Percentiles rank a stretch among this genome's conserved stretches.
These are phyloP conservation scores for Paralvinella palmiformis DNA, from an alignment of 1,140 invertebrate species.

Conservation along the genomic window DNA sequence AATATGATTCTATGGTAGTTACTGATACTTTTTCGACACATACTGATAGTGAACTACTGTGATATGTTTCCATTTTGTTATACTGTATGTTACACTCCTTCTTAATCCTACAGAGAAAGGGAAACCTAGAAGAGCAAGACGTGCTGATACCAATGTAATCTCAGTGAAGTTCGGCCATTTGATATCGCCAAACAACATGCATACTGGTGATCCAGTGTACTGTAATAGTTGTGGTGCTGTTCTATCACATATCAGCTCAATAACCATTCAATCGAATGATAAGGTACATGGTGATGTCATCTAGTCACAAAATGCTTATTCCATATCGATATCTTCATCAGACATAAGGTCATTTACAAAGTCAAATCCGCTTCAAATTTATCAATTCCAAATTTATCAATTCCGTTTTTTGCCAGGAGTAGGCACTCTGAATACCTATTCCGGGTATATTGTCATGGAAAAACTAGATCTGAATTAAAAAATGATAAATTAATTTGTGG, in stretches of 20 bases:
- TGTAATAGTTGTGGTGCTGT: constrained; percentile 37
- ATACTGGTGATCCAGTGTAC: constrained; percentile 39
- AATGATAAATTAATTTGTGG: no score
- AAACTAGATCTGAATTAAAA: no score
- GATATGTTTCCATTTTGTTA: no score
- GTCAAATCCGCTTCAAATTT: no score
- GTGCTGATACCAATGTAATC: constrained; percentile 45
- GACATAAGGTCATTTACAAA: no score
- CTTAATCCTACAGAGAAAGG: no score
- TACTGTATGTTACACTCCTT: no score
- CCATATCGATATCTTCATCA: no score
- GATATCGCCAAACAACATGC: constrained; percentile 39
- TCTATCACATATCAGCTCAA: constrained; percentile 36
- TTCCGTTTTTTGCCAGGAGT: neutral
- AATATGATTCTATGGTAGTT: no score
- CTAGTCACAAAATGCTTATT: neutral
- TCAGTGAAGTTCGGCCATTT: constrained; percentile 38
- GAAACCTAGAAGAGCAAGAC: constrained; percentile 23
- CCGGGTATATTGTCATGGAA: neutral
- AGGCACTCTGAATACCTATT: neutral
- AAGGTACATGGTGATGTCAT: constrained; percentile 22
- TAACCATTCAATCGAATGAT: constrained; percentile 22
- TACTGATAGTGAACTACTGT: no score
- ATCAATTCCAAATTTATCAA: no score
- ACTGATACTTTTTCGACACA: no score